phyloP scores from a whole-genome alignment of 2,113 vertebrate species.

The Psammodynastes pulverulentus region DNA sequence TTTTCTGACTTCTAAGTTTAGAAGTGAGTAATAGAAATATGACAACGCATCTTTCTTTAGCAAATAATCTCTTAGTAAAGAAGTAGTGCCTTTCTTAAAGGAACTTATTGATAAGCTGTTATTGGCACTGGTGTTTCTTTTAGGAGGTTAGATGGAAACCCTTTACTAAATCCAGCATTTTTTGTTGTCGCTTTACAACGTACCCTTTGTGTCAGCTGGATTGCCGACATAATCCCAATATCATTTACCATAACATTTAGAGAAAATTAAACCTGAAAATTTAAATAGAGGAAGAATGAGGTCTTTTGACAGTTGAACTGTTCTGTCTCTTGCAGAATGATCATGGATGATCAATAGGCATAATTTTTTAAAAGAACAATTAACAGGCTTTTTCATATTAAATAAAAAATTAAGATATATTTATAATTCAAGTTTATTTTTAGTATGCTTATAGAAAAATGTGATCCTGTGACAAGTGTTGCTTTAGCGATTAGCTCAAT shows the following conservation, averaged over 20 bases:
- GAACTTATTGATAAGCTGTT: conserved; percentile 3
- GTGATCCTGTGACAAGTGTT: neutral
- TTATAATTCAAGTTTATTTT: neutral
- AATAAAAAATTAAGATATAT: neutral
- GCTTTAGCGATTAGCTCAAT: neutral
- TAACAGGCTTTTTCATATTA: neutral
- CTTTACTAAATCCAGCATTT: neutral
- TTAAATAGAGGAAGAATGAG: neutral
- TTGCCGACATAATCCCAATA: neutral
- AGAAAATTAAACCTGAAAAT: neutral
- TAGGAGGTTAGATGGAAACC: neutral
- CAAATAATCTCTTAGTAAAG: neutral
- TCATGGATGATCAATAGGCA: neutral
- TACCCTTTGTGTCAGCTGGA: neutral
- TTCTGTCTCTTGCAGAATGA: neutral
- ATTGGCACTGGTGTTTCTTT: neutral
- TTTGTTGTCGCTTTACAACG: neutral
- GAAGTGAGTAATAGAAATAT: neutral
- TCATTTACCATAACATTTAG: neutral
- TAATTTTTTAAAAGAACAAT: neutral
- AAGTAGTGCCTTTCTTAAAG: conserved; percentile 10
- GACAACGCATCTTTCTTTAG: neutral
- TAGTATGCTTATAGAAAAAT: neutral
- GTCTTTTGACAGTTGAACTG: neutral
- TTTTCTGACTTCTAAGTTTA: no score